Conservation (phyloP, 2,888 invertebrate species). For the Volucella inflata region DNA sequence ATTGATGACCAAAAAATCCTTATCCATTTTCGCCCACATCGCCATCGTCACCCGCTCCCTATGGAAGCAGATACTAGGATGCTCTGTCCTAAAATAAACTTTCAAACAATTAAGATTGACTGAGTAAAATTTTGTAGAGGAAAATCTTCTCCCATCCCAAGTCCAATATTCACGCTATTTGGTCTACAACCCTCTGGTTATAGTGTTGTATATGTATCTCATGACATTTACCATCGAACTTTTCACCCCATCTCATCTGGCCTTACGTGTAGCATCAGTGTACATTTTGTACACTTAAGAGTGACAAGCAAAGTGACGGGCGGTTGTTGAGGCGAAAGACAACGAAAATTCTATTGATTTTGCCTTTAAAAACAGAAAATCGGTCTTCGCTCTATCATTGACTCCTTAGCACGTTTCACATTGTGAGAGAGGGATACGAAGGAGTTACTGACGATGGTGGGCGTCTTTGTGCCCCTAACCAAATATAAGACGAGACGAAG, state of each 20-base stretch:
- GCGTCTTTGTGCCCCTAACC: slow-evolving; percentile 30
- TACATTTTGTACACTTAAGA: slow-evolving; percentile 18
- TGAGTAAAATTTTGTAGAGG: slow-evolving; percentile 66
- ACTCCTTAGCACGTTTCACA: slow-evolving; percentile 27
- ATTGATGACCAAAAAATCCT: slow-evolving; percentile 37
- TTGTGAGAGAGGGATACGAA: neutral
- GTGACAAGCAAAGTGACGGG: slow-evolving; percentile 44
- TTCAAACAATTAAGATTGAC: slow-evolving; percentile 73
- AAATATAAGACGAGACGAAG: slow-evolving; percentile 32
- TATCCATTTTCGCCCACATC: slow-evolving; percentile 41
- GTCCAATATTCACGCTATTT: neutral
- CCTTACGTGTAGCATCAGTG: slow-evolving; percentile 6
- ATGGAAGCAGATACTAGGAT: neutral
- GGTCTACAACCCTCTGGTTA: neutral
- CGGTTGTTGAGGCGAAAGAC: slow-evolving; percentile 35
- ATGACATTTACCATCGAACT: slow-evolving; percentile 1
- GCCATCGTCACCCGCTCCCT: neutral
- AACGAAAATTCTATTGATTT: slow-evolving; percentile 56
- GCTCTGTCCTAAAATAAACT: slow-evolving; percentile 57
- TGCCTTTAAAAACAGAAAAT: slow-evolving; percentile 61
- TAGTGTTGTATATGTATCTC: slow-evolving; percentile 19
- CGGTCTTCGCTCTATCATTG: slow-evolving; percentile 56
- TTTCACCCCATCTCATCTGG: neutral
- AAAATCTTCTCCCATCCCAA: slow-evolving; percentile 30
- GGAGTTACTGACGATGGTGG: neutral